A percentile compares a stretch with the other conserved stretches of the same genome.
Evolutionary conservation across 2,797 vertebrate genomes (phyloP).

Genomic region (Phoebastria nigripes): DNA sequence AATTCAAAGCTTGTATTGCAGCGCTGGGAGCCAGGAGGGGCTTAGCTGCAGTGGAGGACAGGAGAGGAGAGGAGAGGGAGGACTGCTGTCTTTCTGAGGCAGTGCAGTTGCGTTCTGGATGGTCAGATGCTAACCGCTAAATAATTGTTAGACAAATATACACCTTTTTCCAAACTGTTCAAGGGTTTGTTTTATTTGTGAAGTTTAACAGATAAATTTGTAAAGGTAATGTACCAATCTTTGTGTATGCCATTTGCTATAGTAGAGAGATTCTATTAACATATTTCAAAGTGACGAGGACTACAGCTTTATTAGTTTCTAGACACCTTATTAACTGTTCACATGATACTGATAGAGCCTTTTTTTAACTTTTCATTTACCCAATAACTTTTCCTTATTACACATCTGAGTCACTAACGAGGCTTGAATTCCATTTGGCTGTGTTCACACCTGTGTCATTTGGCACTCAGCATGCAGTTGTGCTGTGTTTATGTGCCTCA

Average conservation of each 20-base stretch:
- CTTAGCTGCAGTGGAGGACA: neutral
- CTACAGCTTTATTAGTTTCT: neutral
- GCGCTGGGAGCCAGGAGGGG: neutral
- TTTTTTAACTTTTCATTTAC: neutral
- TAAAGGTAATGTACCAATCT: neutral
- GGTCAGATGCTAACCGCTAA: neutral
- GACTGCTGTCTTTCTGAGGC: neutral
- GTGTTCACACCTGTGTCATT: neutral
- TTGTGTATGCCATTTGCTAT: neutral
- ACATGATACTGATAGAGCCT: neutral
- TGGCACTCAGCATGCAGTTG: rapidly evolving
- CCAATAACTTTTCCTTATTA: neutral
- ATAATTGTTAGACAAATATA: neutral
- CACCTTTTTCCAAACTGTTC: neutral
- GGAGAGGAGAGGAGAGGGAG: neutral
- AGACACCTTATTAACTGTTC: neutral
- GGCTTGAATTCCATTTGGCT: neutral
- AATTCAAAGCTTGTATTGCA: neutral
- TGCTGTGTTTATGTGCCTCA: neutral
- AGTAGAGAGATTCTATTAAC: neutral
- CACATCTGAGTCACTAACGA: neutral
- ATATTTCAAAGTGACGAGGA: neutral
- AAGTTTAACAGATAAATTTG: neutral
- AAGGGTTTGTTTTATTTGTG: neutral
- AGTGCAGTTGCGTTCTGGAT: neutral